Conservation (phyloP, 2,113 vertebrate species). For the Xenopus laevis region DNA sequence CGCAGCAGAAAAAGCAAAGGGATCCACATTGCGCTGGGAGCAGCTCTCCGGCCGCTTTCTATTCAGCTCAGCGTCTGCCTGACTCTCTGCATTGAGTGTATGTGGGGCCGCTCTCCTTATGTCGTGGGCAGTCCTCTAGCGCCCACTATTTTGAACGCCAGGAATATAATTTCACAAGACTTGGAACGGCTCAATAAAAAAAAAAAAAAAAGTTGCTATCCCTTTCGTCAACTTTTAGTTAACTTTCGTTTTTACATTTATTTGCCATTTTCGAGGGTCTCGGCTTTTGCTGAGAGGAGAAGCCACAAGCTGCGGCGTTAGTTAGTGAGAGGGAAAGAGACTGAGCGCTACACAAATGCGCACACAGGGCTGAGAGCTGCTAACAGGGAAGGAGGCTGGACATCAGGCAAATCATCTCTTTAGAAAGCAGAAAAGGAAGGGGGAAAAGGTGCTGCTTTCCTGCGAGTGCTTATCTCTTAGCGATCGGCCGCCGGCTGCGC, state of each 20-base stretch:
- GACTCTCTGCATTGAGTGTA: constrained; percentile 53
- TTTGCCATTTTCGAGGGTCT: constrained; percentile 41
- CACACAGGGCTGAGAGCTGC: constrained; percentile 35
- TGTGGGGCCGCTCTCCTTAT: constrained; percentile 54
- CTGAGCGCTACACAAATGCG: constrained; percentile 45
- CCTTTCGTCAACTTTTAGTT: constrained; percentile 79
- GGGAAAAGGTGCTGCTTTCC: constrained; percentile 46
- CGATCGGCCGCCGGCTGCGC: constrained; percentile 42
- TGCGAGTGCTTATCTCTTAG: constrained; percentile 8
- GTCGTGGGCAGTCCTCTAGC: constrained; percentile 81
- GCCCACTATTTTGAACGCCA: constrained; percentile 89
- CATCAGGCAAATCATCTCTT: constrained; percentile 48
- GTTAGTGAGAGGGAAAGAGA: constrained; percentile 46
- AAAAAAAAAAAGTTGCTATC: constrained; percentile 72
- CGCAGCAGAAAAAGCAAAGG: no score
- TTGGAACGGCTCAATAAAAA: constrained; percentile 67
- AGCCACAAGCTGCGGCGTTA: constrained; percentile 29
- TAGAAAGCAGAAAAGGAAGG: constrained; percentile 10
- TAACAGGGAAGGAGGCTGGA: constrained; percentile 46
- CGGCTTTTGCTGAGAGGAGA: constrained; percentile 37
- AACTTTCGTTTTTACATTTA: constrained; percentile 70
- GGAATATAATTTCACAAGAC: constrained; percentile 87
- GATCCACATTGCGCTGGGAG: no score
- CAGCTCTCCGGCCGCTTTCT: no score
- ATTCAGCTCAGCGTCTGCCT: constrained; percentile 27